These are phyloP conservation scores for Lithobates pipiens DNA, from an alignment of 2,797 vertebrate genomes.

Conservation along the genomic window DNA sequence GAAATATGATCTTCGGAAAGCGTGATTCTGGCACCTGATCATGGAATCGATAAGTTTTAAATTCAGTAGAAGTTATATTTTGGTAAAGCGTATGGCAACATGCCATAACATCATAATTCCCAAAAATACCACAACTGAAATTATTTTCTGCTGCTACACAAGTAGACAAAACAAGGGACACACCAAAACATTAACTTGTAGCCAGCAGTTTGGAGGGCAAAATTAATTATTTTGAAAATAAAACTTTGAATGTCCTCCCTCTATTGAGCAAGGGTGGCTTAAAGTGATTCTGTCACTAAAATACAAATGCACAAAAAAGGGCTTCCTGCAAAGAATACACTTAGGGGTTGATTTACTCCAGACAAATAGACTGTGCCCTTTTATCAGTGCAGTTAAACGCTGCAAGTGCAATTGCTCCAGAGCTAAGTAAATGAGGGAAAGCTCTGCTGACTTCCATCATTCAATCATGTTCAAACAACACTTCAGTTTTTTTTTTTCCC, in stretches of 20 bases:
- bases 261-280: background rate
- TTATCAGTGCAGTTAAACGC: too few species aligned
- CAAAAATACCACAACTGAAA: constrained; percentile 35
- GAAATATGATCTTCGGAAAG: constrained; percentile 76
- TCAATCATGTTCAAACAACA: too few species aligned
- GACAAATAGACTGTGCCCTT: too few species aligned
- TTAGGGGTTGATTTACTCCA: too few species aligned
- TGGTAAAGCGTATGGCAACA: constrained; percentile 24
- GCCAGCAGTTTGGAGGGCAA: background rate
- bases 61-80: constrained; percentile 35
- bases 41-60: constrained; percentile 18
- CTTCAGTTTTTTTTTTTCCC: too few species aligned
- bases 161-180: background rate
- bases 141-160: constrained; percentile 4
- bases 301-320: background rate
- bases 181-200: background rate
- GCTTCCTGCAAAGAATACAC: too few species aligned
- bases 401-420: too few species aligned
- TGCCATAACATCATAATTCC: constrained; percentile 11
- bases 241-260: too few species aligned
- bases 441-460: too few species aligned
- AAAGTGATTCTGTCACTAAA: background rate
- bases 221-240: background rate
- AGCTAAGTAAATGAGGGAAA: too few species aligned
- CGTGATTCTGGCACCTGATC: constrained; percentile 77